phyloP scores from a whole-genome alignment of 2,888 invertebrate species.

The Eulithis testata region DNA sequence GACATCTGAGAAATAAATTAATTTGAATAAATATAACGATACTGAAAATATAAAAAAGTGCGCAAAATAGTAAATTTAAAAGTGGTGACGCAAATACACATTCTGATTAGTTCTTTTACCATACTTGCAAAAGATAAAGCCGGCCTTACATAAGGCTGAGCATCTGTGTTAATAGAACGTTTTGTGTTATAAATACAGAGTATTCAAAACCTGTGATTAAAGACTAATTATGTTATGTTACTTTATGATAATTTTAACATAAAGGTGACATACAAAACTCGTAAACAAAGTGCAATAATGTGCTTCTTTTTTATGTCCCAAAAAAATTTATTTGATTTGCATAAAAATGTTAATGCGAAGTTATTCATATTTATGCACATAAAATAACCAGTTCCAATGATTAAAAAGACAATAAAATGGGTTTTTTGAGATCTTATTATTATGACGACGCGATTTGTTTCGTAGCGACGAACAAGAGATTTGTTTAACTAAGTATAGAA shows the following conservation, averaged over 20 bases:
- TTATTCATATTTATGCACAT: background rate
- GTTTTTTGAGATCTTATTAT: too few relatives aligned
- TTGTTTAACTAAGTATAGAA: too few relatives aligned
- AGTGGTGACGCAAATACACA: constrained; percentile 16
- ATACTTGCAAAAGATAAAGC: constrained; percentile 63
- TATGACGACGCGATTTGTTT: too few relatives aligned
- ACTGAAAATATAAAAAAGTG: too few relatives aligned
- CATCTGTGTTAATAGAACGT: constrained; percentile 77
- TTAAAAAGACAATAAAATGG: too few relatives aligned
- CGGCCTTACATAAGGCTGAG: constrained; percentile 70
- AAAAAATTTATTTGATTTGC: constrained; percentile 20
- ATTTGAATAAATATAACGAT: too few relatives aligned
- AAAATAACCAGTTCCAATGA: background rate
- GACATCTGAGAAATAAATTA: too few relatives aligned
- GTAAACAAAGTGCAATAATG: constrained; percentile 26
- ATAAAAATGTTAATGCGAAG: constrained; percentile 1
- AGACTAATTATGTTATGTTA: constrained; percentile 38
- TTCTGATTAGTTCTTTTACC: constrained; percentile 16
- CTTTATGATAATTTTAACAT: constrained; percentile 28
- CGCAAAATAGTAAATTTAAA: background rate
- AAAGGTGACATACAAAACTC: constrained; percentile 34
- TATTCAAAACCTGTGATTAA: constrained; percentile 43
- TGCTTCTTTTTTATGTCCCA: constrained; percentile 26
- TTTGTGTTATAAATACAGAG: constrained; percentile 54
- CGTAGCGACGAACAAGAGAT: too few relatives aligned